These are phyloP conservation scores for Erpornis zantholeuca DNA, from an alignment of 2,113 vertebrate species.

Conservation along the genomic window DNA sequence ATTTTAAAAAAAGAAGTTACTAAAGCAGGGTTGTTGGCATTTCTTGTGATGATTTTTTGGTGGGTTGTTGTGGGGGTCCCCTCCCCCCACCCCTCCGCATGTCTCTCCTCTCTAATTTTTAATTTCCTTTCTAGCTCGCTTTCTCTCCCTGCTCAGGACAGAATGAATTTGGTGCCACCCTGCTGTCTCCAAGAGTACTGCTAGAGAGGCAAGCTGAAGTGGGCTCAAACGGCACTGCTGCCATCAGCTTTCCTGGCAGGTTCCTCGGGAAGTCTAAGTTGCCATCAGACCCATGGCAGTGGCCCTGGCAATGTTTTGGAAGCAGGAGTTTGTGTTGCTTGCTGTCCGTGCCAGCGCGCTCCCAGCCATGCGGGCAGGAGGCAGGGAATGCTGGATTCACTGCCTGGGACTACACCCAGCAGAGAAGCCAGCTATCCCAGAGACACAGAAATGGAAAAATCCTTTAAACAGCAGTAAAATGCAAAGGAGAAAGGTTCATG, in stretches of 20 bases:
- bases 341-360: not conserved
- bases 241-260: not conserved
- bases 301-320: not conserved
- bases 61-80: too few species aligned
- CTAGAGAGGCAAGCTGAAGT: not conserved
- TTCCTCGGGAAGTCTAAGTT: not conserved
- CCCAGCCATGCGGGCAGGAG: fast-evolving
- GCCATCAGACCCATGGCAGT: not conserved
- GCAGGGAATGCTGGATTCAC: not conserved
- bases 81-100: fast-evolving
- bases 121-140: not conserved
- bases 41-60: not conserved
- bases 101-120: not conserved
- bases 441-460: not conserved
- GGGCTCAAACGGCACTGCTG: not conserved
- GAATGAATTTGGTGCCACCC: not conserved
- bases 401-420: not conserved
- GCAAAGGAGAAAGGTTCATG: not conserved
- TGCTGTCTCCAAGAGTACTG: not conserved
- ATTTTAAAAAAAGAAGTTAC: not conserved
- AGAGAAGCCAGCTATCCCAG: not conserved
- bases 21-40: not conserved
- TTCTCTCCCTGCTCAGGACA: not conserved
- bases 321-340: not conserved
- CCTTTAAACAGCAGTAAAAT: not conserved